A percentile compares a stretch with the other conserved stretches of the same genome.
Conservation (phyloP, 2,113 vertebrate genomes). For the Pelecanus crispus region DNA sequence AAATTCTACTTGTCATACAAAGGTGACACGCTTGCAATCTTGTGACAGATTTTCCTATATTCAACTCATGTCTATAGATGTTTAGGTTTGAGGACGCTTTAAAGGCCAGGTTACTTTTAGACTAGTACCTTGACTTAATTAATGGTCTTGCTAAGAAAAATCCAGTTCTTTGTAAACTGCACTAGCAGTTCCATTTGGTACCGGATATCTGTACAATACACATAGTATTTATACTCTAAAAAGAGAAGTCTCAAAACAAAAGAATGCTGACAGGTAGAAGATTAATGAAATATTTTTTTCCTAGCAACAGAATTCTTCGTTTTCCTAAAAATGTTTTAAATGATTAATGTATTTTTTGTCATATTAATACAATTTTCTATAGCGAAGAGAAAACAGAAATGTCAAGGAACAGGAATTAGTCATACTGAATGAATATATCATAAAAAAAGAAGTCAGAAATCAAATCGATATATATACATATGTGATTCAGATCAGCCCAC, state of each 20-base stretch:
- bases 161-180: not conserved
- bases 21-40: not conserved
- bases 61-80: not conserved
- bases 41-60: not conserved
- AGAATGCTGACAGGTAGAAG: not conserved
- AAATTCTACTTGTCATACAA: not conserved
- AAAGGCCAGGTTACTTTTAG: not conserved
- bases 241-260: constrained; percentile 5
- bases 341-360: not conserved
- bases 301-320: not conserved
- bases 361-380: not conserved
- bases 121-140: not conserved
- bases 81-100: not conserved
- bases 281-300: not conserved
- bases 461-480: not conserved
- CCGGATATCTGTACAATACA: not conserved
- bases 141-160: not conserved
- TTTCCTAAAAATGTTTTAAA: not conserved
- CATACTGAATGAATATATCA: not conserved
- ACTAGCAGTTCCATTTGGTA: not conserved
- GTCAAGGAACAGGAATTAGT: not conserved
- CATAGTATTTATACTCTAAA: not conserved
- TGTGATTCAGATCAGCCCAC: not conserved
- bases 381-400: not conserved
- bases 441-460: not conserved